Evolutionary conservation across 2,888 invertebrate genomes (phyloP).

Genomic region (Pelosia muscerda): DNA sequence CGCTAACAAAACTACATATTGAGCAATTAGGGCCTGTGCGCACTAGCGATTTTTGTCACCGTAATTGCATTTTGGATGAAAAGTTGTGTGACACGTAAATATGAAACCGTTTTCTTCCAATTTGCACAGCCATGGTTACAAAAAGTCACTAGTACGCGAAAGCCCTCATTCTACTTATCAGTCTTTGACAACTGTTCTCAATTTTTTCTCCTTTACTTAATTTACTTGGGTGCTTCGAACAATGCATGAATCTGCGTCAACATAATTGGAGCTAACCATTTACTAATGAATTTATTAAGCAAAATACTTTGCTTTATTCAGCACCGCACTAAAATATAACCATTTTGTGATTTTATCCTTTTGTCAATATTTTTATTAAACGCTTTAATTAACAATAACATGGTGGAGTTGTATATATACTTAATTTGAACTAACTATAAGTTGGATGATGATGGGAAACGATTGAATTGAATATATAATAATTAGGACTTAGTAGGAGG

Average conservation of each 20-base stretch:
- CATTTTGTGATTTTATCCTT: neutral
- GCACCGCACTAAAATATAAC: slow-evolving; percentile 34
- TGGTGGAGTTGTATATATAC: neutral
- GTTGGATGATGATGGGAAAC: neutral
- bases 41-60: no score
- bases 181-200: no score
- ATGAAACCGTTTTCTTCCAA: no score
- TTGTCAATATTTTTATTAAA: neutral
- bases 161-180: no score
- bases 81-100: no score
- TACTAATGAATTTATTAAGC: slow-evolving; percentile 40
- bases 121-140: no score
- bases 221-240: slow-evolving; percentile 54
- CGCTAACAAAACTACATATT: slow-evolving; percentile 41
- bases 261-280: slow-evolving; percentile 38
- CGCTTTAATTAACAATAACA: neutral
- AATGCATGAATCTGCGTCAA: slow-evolving; percentile 56
- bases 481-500: no score
- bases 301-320: slow-evolving; percentile 40
- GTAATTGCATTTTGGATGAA: no score
- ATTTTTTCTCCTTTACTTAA: slow-evolving; percentile 39
- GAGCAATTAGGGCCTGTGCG: no score
- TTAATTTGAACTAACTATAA: neutral
- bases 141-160: no score
- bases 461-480: no score